Percentiles rank a stretch among this genome's conserved stretches.
These are phyloP conservation scores for Drosophila repletoides DNA, from an alignment of 1,140 invertebrate species.

Conservation along the genomic window DNA sequence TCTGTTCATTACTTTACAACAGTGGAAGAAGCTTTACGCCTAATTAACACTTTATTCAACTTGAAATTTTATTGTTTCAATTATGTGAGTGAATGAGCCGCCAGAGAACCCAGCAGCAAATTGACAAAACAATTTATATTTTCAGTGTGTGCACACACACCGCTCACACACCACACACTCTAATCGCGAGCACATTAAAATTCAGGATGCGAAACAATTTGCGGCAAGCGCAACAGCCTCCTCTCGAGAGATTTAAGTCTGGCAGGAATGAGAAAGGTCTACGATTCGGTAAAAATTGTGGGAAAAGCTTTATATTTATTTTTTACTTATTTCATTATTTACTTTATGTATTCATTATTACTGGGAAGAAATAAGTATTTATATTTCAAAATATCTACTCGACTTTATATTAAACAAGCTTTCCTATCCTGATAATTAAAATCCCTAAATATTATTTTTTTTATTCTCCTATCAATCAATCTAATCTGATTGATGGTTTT, in stretches of 20 bases:
- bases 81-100: conserved; percentile 53
- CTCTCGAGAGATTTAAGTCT: not conserved
- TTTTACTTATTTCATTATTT: too few relatives aligned
- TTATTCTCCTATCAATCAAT: too few relatives aligned
- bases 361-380: too few relatives aligned
- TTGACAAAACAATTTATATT: conserved; percentile 65
- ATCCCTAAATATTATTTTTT: too few relatives aligned
- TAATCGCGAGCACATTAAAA: conserved; percentile 58
- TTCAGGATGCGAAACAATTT: conserved; percentile 73
- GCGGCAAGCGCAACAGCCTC: conserved; percentile 36
- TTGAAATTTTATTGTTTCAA: conserved; percentile 72
- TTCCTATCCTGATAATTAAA: too few relatives aligned
- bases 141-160: conserved; percentile 22
- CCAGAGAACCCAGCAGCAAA: conserved; percentile 14
- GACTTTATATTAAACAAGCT: too few relatives aligned
- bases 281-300: not conserved
- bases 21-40: conserved; percentile 63
- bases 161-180: conserved; percentile 8
- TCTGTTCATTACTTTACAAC: conserved; percentile 38
- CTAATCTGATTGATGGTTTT: too few relatives aligned
- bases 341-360: too few relatives aligned
- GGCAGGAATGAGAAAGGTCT: not conserved
- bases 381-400: too few relatives aligned
- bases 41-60: conserved; percentile 75
- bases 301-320: not conserved